A percentile compares a stretch with the other conserved stretches of the same genome.
phyloP scores from a whole-genome alignment of 1,140 invertebrate species.

The Andrena cerasifolii region DNA sequence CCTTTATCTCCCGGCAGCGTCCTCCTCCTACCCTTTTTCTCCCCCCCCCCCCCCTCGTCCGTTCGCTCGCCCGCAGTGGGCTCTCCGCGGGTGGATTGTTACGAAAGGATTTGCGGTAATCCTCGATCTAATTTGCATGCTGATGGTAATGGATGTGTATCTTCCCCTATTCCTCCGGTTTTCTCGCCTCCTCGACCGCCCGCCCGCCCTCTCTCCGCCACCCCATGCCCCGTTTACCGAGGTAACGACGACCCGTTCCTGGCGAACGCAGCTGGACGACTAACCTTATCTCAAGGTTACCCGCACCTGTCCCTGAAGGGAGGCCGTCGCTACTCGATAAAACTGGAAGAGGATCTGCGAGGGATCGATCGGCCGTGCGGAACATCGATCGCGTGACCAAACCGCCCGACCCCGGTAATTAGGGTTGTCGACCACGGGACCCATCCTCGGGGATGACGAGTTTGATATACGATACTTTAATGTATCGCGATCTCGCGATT shows the following conservation, averaged over 20 bases:
- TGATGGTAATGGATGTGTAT: conserved; percentile 82
- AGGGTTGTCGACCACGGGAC: not conserved
- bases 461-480: conserved; percentile 48
- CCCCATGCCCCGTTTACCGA: too few relatives aligned
- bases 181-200: conserved; percentile 66
- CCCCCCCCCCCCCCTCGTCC: conserved; percentile 54
- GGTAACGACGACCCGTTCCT: conserved; percentile 26
- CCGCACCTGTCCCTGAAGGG: conserved; percentile 45
- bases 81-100: conserved; percentile 73
- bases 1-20: conserved; percentile 28
- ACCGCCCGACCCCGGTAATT: conserved; percentile 8
- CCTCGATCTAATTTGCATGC: conserved; percentile 82
- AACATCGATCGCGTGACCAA: conserved; percentile 20
- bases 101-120: conserved; percentile 82
- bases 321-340: conserved; percentile 3
- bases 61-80: conserved; percentile 33
- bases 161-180: conserved; percentile 77
- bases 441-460: conserved; percentile 14
- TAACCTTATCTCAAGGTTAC: conserved; percentile 55
- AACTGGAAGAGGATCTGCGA: not conserved
- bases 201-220: not conserved
- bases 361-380: not conserved
- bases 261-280: conserved; percentile 49
- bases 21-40: conserved; percentile 60
- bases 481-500: conserved; percentile 28